phyloP scores from a whole-genome alignment of 2,888 invertebrate genomes.

The Watsonalla binaria region DNA sequence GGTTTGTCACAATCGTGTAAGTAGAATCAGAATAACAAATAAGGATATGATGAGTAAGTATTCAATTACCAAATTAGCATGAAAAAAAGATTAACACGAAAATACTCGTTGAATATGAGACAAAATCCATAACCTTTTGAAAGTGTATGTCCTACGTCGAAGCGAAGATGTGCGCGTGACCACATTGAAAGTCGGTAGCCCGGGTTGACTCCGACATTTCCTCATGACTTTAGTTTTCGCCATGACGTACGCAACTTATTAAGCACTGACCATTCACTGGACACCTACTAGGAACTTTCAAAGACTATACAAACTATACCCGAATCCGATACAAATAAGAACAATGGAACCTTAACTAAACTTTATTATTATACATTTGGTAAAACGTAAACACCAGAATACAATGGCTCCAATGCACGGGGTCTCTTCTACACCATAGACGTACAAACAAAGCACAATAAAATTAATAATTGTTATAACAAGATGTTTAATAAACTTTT shows the following conservation, averaged over 20 bases:
- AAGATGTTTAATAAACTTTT: background rate
- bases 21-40: too few relatives aligned
- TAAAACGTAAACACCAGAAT: slow-evolving; percentile 14
- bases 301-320: slow-evolving; percentile 7
- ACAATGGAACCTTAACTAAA: slow-evolving; percentile 21
- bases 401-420: slow-evolving; percentile 10
- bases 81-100: too few relatives aligned
- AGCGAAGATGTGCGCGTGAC: slow-evolving; percentile 22
- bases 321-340: slow-evolving; percentile 9
- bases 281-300: slow-evolving; percentile 14
- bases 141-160: slow-evolving; percentile 29
- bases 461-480: background rate
- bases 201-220: slow-evolving; percentile 14
- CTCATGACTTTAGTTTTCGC: slow-evolving; percentile 17
- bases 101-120: too few relatives aligned
- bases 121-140: slow-evolving; percentile 15
- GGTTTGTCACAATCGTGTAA: too few relatives aligned
- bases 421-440: slow-evolving; percentile 9
- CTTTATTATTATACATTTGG: slow-evolving; percentile 20
- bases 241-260: slow-evolving; percentile 15
- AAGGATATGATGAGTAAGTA: too few relatives aligned
- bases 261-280: slow-evolving; percentile 7
- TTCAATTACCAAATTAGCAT: too few relatives aligned
- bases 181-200: slow-evolving; percentile 23
- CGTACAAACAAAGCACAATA: background rate